Evolutionary conservation across 2,113 vertebrate genomes (phyloP), one percentile per base, ranked within the genome.

Genomic region (Triplophysa dalaica): DNA sequence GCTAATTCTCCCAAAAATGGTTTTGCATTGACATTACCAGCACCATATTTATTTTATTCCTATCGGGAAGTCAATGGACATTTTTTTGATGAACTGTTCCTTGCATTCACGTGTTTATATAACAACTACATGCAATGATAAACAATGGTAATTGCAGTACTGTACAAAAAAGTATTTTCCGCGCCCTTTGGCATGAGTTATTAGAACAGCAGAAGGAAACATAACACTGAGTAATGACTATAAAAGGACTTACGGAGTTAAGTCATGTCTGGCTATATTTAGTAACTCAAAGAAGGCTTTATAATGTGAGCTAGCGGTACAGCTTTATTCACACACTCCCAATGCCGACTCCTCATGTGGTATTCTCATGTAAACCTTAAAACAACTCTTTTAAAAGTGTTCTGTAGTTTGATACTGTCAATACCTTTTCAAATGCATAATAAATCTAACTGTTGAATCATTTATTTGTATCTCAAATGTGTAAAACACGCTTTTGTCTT

Each of bases 211-310:
- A 17, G 1, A 11, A 38, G 33, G 6, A 38, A 52, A 68, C 41
- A 85, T 81, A 52, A 75, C 19, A 63, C 16, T 66, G 72, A 45
- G 86, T 86, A 58, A 78, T 64, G 85, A 82, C 81, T 62, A 87
- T 56, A 73, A 65, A 69, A 19, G 72, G 81, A 33, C 67, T 64
- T 69, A 54, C 58, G 77, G 24, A 22, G 33, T 63, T 92, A 88
- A 90, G 84, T 92, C 88, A 92, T 17, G 87, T 89, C 88, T 90
- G 88, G 80, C 82, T 91, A 91, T 87, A 86, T 90, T 92, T 92
- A 91, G 89, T 81, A 75, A 9, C 43, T 78, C 41, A 38, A 75
- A 67, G 1, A 56, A 63, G 43, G 82, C 85, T 92, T 90, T 92
- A 91, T 91, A 92, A 91, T 22, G 26, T 11, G 29, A 29, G 14